Evolutionary conservation across 2,797 vertebrate species (phyloP), one percentile per base, ranked within the genome.

Genomic region (Agapornis canus): DNA sequence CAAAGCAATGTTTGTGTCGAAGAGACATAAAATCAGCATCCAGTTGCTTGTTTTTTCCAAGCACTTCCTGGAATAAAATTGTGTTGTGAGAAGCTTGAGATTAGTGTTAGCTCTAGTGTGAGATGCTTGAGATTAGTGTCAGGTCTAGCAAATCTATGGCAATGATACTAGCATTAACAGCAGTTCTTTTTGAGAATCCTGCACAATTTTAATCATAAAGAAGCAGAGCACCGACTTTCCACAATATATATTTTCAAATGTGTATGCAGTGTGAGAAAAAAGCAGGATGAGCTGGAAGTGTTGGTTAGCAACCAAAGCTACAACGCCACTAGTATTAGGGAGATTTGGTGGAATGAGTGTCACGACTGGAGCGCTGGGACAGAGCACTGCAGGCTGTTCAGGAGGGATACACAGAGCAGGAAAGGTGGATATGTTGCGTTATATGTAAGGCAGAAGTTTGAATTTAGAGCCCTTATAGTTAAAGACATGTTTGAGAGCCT

Each of bases 41-140:
- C 89, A 66, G 73, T 72, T 93, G 49, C 92, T 97, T 86, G 82
- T 94, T 84, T 91, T 91, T 92, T 35, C 64, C 92, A 78, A 95
- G 88, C 52, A 52, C 69, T 65, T 90, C 90, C 89, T 94, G 71
- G 54, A 97, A 91, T 32, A 92, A 64, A 94, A 65, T 42, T 78
- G 22, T n/a, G 19, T 85, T 87, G 27, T 26, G 56, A 70, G 85
- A 96, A 71, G 45, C 71, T 32, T 91, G 31, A 91, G 72, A 87
- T 49, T 52, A 66, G 48, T 52, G 78, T 92, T 69, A 83, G 39
- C 26, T 52, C 43, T 27, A 51, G 27, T 88, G 26, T 26, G 52
- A 72, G 85, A 96, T 71, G n/a, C 76, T 31, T 92, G n/a, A 91
- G 70, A 86, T 49, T 49, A 64, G 51, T 52, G 76, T 92, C 71